These are phyloP conservation scores for Cynopterus sphinx DNA, from an alignment of 2,797 vertebrate genomes.

Conservation along the genomic window DNA sequence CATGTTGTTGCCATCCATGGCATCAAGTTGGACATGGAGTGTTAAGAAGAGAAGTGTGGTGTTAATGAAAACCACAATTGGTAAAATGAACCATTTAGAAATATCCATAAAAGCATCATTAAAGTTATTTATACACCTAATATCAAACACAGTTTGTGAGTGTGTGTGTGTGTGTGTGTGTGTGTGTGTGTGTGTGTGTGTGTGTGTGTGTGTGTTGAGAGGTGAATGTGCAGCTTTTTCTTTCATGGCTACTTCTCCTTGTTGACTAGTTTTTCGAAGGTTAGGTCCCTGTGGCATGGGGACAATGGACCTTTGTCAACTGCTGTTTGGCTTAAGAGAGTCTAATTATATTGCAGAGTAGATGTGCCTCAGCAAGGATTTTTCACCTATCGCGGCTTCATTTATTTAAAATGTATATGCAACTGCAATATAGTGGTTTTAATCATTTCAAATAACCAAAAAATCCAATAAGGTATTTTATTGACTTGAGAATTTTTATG, in stretches of 20 bases:
- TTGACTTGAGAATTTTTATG: neutral
- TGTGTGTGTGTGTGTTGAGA: neutral
- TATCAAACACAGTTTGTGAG: too few relatives aligned
- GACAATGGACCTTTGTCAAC: neutral
- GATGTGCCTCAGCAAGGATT: neutral
- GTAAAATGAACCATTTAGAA: neutral
- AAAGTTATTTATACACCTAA: neutral
- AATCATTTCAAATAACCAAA: neutral
- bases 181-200: too few relatives aligned
- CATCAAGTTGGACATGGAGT: neutral
- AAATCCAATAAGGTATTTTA: neutral
- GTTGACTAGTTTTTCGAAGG: neutral
- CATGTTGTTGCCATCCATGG: slow-evolving; percentile 40
- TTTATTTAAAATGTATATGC: neutral
- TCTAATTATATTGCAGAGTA: neutral
- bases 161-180: neutral
- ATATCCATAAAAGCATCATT: neutral
- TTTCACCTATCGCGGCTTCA: neutral
- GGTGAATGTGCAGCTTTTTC: neutral
- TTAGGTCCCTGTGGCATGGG: neutral
- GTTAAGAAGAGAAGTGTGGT: neutral
- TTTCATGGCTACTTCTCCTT: neutral
- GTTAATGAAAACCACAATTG: neutral
- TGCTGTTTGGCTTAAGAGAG: neutral
- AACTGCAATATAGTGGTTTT: neutral